Percentiles rank a stretch among this genome's conserved stretches.
These are phyloP conservation scores for Megaceryle torquata DNA, from an alignment of 2,113 vertebrate genomes.

Conservation along the genomic window DNA sequence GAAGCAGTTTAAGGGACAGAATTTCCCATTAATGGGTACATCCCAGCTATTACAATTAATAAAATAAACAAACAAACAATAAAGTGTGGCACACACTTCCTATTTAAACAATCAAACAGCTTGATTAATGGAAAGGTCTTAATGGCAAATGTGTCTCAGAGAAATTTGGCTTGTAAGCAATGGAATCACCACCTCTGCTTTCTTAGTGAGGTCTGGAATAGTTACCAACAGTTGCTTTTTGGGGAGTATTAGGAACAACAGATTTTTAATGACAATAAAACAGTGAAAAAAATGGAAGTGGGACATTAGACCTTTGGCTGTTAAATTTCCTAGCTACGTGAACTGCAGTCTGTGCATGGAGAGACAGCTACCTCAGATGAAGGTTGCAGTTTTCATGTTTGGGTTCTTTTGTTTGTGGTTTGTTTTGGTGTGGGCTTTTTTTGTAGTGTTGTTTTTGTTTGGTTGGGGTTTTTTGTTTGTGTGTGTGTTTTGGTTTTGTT, in stretches of 20 bases:
- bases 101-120: neutral
- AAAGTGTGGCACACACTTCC: neutral
- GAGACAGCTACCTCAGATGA: neutral
- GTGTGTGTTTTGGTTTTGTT: too few relatives aligned
- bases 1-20: neutral
- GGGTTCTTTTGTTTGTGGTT: neutral
- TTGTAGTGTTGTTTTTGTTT: neutral
- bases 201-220: neutral
- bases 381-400: neutral
- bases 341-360: fast-evolving
- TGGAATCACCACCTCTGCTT: neutral
- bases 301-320: neutral
- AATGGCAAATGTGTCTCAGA: neutral
- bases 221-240: neutral
- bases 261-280: neutral
- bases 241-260: neutral
- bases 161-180: neutral
- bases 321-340: neutral
- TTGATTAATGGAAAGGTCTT: neutral
- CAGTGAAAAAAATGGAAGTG: neutral
- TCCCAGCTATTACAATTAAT: neutral
- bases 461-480: too few relatives aligned
- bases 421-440: neutral
- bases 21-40: neutral
- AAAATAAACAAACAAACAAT: neutral